Percentiles rank a stretch among this genome's conserved stretches.
Conservation (phyloP, 2,888 invertebrate genomes). For the Mystacides longicornis region DNA sequence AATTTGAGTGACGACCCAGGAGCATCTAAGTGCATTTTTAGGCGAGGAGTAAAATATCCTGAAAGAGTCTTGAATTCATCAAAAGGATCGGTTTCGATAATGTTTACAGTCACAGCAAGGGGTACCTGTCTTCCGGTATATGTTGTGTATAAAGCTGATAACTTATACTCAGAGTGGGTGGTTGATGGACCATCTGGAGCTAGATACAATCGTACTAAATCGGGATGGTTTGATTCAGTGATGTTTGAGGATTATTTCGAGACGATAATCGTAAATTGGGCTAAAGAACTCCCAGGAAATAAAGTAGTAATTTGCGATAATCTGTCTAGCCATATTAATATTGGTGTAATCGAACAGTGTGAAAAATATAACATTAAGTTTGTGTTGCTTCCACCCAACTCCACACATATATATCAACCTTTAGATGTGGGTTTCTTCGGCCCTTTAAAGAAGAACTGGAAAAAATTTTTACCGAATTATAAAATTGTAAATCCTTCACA, state of each 20-base stretch:
- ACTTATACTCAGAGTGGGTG: conserved; percentile 35
- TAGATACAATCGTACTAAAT: conserved; percentile 33
- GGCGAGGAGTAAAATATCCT: conserved; percentile 1
- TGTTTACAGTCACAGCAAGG: background rate
- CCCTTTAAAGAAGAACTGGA: conserved; percentile 24
- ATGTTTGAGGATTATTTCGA: conserved; percentile 32
- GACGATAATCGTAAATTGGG: conserved; percentile 26
- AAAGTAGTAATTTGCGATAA: conserved; percentile 36
- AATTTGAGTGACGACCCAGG: conserved; percentile 3
- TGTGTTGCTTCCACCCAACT: conserved; percentile 31
- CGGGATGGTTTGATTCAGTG: conserved; percentile 34
- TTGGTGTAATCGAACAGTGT: conserved; percentile 30
- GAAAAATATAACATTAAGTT: conserved; percentile 32
- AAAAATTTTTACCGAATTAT: background rate
- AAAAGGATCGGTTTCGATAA: conserved; percentile 2
- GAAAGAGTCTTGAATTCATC: background rate
- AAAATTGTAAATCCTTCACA: conserved; percentile 2
- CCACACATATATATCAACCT: conserved; percentile 32
- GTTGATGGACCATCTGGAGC: conserved; percentile 32
- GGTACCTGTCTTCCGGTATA: conserved; percentile 31
- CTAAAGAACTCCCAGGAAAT: conserved; percentile 28
- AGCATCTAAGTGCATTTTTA: background rate
- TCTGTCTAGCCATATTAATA: conserved; percentile 31
- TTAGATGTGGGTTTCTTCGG: conserved; percentile 32
- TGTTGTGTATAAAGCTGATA: conserved; percentile 35